Base-by-base conservation (phyloP, 2,113 vertebrate genomes). In the Bungarus multicinctus region DNA sequence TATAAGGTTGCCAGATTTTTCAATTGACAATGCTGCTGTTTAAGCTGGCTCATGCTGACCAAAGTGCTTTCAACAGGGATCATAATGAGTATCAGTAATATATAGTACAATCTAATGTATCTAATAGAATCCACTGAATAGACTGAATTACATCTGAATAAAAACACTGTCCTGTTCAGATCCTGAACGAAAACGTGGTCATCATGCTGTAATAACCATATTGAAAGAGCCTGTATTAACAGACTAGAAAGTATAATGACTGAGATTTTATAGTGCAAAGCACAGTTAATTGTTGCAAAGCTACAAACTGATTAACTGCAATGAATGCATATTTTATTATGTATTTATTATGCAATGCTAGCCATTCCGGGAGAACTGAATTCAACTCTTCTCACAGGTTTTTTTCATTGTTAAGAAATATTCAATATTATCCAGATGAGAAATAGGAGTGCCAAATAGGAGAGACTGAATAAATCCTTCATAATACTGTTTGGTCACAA, bases 241-340 rank as follows among this genome's bases (percentile, higher is more conserved):
- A 64, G 85, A 39, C 85, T 90, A 0, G 0, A 90, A 92, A 94
- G 90, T 91, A 90, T 95, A 90, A 90, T 69, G 92, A 94, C 43
- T 94, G 45, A 95, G 91, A 95, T 69, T 89, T 94, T 94, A 94
- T 39, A 89, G 74, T 89, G 64, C 50, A 91, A 91, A 91, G 74
- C 34, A 94, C 91, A 90, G 94, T 89, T 89, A 90, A 88, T 85
- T 54, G 4, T 89, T 95, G 91, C 81, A 91, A 88, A 90, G 89
- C n/a, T 0, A 1, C 86, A 88, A 93, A 50, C 10, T 69, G 23
- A 52, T 93, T 47, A 58, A 60, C 43, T 91, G 85, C 86, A 91
- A 55, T 93, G 90, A 81, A 55, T 74, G 14, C 25, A 74, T 53
- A 54, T 88, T 87, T 92, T 88, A 92, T 91, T 92, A 74, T 85